Base-by-base conservation (phyloP, 2,888 invertebrate genomes). In the Campoplex nolae region DNA sequence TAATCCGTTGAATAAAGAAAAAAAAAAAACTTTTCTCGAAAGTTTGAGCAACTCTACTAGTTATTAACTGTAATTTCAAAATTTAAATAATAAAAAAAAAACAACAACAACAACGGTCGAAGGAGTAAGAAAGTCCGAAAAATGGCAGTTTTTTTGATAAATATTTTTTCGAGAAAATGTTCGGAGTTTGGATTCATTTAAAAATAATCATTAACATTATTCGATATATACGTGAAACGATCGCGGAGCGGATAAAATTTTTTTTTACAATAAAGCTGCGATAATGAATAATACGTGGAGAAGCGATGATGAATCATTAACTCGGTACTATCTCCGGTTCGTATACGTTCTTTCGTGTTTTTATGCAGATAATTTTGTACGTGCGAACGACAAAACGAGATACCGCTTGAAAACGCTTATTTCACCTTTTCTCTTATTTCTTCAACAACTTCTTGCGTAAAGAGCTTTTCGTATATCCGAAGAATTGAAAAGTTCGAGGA, bases 251-350 rank as follows among this genome's bases (percentile, higher is more conserved):
- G 28, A 70, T 70, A 28, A 48, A 70, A 28, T 48, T 48, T 28
- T 45, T 4, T 18, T 45, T 70, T 48, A 1, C 32, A 9, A 68
- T 11, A 48, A 48, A 7, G 4, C 1, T 51, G n/a, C 7, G 18
- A 32, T 71, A 28, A 51, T 71, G 48, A 71, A 51, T 71, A 18
- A 51, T 51, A 71, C 28, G 48, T 32, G 32, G 32, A 28, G 48
- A 16, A 32, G 18, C 28, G 48, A 48, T 18, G 28, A 70, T 32
- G 28, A 13, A 32, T 32, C 28, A 58, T 16, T 32, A 62, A 3
- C 32, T 32, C 7, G 32, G 7, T 32, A 32, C 13, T 32, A 71
- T 51, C 48, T 71, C 48, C 8, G 2, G 9, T 23, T 9, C 48
- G 38, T 38, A 38, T 38, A 38, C 6, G 6, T 28, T n/a, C 9